Base-by-base conservation (phyloP, 2,888 invertebrate genomes). In the Caenorhabditis sp. region DNA sequence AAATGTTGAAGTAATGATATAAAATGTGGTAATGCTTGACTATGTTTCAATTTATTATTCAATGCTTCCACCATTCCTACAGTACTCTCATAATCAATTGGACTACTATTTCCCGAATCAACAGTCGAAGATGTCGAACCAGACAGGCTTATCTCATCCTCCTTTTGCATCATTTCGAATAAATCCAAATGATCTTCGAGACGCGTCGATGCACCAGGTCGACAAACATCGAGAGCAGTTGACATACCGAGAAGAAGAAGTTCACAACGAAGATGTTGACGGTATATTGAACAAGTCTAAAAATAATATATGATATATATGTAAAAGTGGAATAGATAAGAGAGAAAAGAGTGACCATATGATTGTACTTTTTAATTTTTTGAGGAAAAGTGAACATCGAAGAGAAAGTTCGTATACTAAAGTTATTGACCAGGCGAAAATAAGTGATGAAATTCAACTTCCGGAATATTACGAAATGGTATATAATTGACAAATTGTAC, bases 161-260 rank as follows among this genome's bases (percentile, higher is more conserved):
- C 96, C 86, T 93, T 93, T 57, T 97, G 92, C 25, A 85, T 87
- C 95, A 97, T 95, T 90, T 97, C 97, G 90, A 97, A 97, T 90
- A 97, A 95, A 89, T 97, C 97, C 89, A 97, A 92, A 92, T 97
- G 97, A 71, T 88, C 85, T 52, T 87, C 83, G 10, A 87, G 68
- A 1, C 80, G 74, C 25, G 83, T 74, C 10, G 83, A 82, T 31
- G 83, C 83, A 54, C 79, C 71, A 10, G 57, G 56, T 10, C 80
- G 72, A 21, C 69, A 70, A 10, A 68, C 53, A 49, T 76, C 68
- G 17, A 76, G 20, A 1, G 67, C 93, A 27, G 96, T 95, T 83
- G 95, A 94, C 81, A 97, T 95, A 21, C 97, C 97, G 78, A 97
- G 91, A 95, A 97, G 95, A 31, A 97, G 90, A 80, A 97, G 92